Percentiles rank a stretch among this genome's conserved stretches.
Conservation (phyloP, 2,888 invertebrate species). For the Andrena bucephala region DNA sequence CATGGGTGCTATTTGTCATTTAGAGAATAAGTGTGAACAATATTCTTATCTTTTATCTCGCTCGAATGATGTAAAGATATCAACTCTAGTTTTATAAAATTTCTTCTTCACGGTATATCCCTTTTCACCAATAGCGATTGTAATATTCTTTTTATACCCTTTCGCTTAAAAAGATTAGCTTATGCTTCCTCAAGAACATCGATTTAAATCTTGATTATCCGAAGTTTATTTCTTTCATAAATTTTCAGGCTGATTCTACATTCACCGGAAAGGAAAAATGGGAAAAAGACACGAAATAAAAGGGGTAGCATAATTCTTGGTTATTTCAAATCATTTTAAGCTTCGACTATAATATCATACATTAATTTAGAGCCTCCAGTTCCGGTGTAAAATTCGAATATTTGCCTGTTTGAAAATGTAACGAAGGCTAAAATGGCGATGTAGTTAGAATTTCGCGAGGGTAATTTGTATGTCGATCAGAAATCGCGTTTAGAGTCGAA, state of each 20-base stretch:
- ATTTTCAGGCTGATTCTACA: no score
- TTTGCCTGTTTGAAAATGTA: conserved; percentile 2
- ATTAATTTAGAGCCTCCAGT: neutral
- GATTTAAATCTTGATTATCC: no score
- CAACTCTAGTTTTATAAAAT: no score
- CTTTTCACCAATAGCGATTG: no score
- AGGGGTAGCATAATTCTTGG: neutral
- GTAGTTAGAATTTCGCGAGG: neutral
- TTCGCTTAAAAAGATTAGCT: no score
- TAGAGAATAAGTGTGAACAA: neutral
- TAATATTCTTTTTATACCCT: no score
- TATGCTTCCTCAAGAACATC: no score
- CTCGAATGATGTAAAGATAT: no score
- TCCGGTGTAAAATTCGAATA: neutral
- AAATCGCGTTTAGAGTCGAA: conserved; percentile 6
- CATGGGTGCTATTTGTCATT: neutral
- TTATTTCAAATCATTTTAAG: neutral
- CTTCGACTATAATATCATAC: neutral
- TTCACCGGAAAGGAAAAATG: no score
- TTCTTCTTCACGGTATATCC: no score
- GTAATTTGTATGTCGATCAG: conserved; percentile 17
- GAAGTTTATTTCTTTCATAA: no score
- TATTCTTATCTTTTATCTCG: neutral
- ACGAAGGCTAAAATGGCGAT: neutral
- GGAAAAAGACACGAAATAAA: neutral